Evolutionary conservation across 2,797 vertebrate species (phyloP), one percentile per base, ranked within the genome.

Genomic region (Acanthopagrus latus): DNA sequence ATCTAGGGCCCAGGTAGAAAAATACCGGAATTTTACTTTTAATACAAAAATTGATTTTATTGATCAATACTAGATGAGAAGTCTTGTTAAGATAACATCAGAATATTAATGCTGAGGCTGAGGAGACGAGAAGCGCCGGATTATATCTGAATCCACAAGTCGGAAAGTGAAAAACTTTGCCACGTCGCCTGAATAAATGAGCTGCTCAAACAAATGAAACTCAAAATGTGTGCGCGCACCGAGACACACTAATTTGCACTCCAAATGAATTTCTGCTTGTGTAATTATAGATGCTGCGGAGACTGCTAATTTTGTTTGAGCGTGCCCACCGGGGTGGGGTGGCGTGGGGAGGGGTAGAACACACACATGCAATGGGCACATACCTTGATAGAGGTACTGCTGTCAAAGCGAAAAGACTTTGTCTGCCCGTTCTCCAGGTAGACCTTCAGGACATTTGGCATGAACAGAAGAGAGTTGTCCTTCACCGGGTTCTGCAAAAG

Each of bases 341-440:
- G 33, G 7, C 2, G 3, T 29, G 29, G 29, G 7, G 33, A 7
- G 33, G 76, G 52, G 0, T 7, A 1, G 10, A 21, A 11, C 14
- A 23, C 58, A 50, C 56, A 33, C 12, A 68, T 41, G 60, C 85
- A 27, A 63, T 23, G 55, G 80, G 91, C 68, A 50, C 93, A 68
- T 91, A 98, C 98, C 97, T 99, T 99, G 92, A 99, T 97, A 60
- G 97, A 98, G 84, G 98, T 99, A 82, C 94, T 97, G 94, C 95
- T 96, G 95, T 99, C 97, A 82, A 99, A 99, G 78, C 97, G 97
- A 82, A 99, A 99, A 48, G 98, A 99, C 93, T 99, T 99, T 68
- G 98, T 99, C 94, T 99, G 98, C 74, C 98, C 98, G 51, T 99
- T 99, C 95, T 99, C 98, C 92, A 99, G 94, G 90, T 99, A 99